Evolutionary conservation across 2,797 vertebrate species (phyloP).

Genomic region (Gallinago stenura): DNA sequence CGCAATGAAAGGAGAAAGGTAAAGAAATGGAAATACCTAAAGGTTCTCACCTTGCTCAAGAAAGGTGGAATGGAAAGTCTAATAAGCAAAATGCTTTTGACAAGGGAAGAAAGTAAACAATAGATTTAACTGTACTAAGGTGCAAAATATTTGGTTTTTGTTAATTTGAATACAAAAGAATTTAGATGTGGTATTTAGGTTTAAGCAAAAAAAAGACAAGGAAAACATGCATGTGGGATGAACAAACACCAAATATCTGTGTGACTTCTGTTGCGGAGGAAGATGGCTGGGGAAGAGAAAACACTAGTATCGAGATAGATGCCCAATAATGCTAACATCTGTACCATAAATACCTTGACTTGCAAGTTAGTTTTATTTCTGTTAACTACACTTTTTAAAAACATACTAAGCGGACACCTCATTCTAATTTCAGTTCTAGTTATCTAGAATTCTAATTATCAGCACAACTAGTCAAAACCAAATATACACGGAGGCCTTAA

Average conservation of each 20-base stretch:
- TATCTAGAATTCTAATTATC: not conserved
- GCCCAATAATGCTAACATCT: not conserved
- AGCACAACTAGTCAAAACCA: not conserved
- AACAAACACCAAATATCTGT: slow-evolving; percentile 40
- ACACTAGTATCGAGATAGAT: not conserved
- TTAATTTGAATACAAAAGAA: slow-evolving; percentile 38
- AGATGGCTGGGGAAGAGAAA: not conserved
- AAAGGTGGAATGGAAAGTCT: not conserved
- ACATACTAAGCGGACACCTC: not conserved
- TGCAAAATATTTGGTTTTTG: slow-evolving; percentile 55
- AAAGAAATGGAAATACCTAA: not conserved
- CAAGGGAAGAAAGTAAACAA: slow-evolving; percentile 30
- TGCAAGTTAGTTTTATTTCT: not conserved
- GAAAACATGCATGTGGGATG: slow-evolving; percentile 28
- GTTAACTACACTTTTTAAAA: not conserved
- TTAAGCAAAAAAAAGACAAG: slow-evolving; percentile 31
- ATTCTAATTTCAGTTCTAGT: not conserved
- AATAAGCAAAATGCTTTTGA: slow-evolving; percentile 9
- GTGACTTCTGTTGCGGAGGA: not conserved
- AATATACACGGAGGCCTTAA: not conserved
- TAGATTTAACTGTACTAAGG: slow-evolving; percentile 32
- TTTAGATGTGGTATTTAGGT: slow-evolving; percentile 40
- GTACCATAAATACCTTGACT: not conserved
- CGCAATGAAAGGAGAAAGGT: slow-evolving; percentile 30
- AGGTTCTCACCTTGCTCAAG: slow-evolving; percentile 16